Percentiles rank a stretch among this genome's conserved stretches.
phyloP scores from a whole-genome alignment of 1,140 invertebrate genomes.

The Manduca sexta region DNA sequence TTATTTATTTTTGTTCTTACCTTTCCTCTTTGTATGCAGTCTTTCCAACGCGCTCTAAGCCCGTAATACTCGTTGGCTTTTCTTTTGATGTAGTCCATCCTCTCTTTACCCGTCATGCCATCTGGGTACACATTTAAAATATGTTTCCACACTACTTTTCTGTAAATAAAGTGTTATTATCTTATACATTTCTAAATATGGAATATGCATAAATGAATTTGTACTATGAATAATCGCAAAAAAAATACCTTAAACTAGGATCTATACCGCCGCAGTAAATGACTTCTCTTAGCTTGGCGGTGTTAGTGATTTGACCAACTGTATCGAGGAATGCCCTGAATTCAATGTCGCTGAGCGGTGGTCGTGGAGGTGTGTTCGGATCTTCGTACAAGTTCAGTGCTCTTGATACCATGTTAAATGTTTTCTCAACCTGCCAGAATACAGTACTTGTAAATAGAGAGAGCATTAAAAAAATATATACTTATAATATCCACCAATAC shows the following conservation, averaged over 20 bases:
- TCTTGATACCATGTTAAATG: slow-evolving; percentile 88
- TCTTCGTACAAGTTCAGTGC: slow-evolving; percentile 89
- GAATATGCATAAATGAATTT: no score
- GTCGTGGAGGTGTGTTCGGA: slow-evolving; percentile 79
- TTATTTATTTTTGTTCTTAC: slow-evolving; percentile 36
- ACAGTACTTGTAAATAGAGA: no score
- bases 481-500: no score
- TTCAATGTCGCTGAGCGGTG: slow-evolving; percentile 90
- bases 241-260: slow-evolving; percentile 83
- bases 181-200: background rate
- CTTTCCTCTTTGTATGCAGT: slow-evolving; percentile 83
- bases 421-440: slow-evolving; percentile 83
- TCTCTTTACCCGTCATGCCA: slow-evolving; percentile 90
- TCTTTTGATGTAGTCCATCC: slow-evolving; percentile 95
- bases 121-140: slow-evolving; percentile 96
- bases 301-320: slow-evolving; percentile 89
- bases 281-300: slow-evolving; percentile 87
- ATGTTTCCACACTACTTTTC: slow-evolving; percentile 97
- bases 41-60: slow-evolving; percentile 88
- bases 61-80: slow-evolving; percentile 92
- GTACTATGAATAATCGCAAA: no score
- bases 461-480: background rate
- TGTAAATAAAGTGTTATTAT: slow-evolving; percentile 44
- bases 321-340: slow-evolving; percentile 93
- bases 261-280: slow-evolving; percentile 93